Evolutionary conservation across 2,888 invertebrate species (phyloP).

Genomic region (Parthenolecanium corni): DNA sequence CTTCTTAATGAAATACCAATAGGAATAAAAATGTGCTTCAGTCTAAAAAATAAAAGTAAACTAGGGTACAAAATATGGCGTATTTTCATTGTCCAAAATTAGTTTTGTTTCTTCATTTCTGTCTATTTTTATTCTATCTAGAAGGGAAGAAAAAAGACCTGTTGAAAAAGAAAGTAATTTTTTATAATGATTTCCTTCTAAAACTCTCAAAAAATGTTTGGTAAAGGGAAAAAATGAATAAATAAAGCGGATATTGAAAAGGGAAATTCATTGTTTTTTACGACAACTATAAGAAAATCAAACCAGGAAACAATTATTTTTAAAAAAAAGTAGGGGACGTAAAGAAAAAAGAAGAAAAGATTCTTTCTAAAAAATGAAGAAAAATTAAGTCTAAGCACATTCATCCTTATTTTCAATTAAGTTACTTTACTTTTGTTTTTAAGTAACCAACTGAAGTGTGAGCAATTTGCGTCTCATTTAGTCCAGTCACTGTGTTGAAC

Average conservation of each 20-base stretch:
- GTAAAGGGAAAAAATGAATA: too few species aligned
- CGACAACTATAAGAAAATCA: constrained; percentile 4
- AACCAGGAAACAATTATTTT: constrained; percentile 13
- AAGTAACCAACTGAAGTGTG: constrained; percentile 25
- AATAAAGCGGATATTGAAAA: too few species aligned
- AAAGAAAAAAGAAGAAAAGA: constrained; percentile 6
- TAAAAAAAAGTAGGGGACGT: background rate
- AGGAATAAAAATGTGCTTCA: too few species aligned
- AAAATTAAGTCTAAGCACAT: constrained; percentile 28
- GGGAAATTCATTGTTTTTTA: constrained; percentile 19
- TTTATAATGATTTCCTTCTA: too few species aligned
- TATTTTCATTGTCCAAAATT: too few species aligned
- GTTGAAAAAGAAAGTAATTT: too few species aligned
- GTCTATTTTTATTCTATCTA: constrained; percentile 9
- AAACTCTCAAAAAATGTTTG: too few species aligned
- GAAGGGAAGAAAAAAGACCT: background rate
- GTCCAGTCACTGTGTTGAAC: constrained; percentile 18
- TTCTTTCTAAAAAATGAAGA: constrained; percentile 11
- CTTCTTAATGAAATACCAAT: too few species aligned
- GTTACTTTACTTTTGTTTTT: constrained; percentile 26
- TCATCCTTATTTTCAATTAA: constrained; percentile 27
- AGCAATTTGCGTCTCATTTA: constrained; percentile 28
- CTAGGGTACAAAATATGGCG: too few species aligned
- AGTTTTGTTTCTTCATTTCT: constrained; percentile 19
- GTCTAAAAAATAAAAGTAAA: too few species aligned